A percentile compares a stretch with the other conserved stretches of the same genome.
Conservation (phyloP, 1,140 invertebrate species). For the Lutraria rhynchaena region DNA sequence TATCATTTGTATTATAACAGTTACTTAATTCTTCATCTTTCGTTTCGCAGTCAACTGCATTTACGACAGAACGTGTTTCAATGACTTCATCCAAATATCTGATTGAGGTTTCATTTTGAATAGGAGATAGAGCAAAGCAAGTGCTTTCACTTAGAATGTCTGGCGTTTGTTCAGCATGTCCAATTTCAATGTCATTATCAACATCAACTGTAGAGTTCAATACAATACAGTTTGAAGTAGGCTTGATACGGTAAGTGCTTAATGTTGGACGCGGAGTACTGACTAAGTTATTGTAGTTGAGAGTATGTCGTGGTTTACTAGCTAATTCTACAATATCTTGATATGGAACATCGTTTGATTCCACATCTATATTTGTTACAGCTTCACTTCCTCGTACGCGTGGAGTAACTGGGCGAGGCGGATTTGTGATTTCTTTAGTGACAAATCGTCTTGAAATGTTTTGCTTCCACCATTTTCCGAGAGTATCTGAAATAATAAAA, state of each 20-base stretch:
- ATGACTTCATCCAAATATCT: constrained; percentile 1
- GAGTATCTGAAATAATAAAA: constrained; percentile 36
- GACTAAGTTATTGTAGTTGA: no score
- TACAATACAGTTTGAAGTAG: background rate
- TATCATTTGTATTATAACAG: constrained; percentile 35
- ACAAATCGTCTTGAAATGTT: background rate
- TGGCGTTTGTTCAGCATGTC: background rate
- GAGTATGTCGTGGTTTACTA: background rate
- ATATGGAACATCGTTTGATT: background rate
- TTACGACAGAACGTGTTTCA: background rate
- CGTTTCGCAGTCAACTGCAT: background rate
- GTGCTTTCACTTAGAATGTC: constrained; percentile 41
- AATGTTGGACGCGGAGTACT: background rate
- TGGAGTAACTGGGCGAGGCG: background rate
- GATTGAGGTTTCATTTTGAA: background rate
- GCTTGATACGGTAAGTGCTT: background rate
- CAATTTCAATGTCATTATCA: background rate
- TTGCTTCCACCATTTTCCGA: constrained; percentile 10
- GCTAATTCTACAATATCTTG: constrained; percentile 4
- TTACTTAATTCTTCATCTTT: constrained; percentile 30
- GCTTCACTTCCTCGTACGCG: background rate
- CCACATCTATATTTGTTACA: constrained; percentile 7
- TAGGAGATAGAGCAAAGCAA: constrained; percentile 15
- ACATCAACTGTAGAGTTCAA: background rate
- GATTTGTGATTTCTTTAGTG: background rate